Base-by-base conservation (phyloP, 2,888 invertebrate genomes). In the Epistrophe grossulariae region DNA sequence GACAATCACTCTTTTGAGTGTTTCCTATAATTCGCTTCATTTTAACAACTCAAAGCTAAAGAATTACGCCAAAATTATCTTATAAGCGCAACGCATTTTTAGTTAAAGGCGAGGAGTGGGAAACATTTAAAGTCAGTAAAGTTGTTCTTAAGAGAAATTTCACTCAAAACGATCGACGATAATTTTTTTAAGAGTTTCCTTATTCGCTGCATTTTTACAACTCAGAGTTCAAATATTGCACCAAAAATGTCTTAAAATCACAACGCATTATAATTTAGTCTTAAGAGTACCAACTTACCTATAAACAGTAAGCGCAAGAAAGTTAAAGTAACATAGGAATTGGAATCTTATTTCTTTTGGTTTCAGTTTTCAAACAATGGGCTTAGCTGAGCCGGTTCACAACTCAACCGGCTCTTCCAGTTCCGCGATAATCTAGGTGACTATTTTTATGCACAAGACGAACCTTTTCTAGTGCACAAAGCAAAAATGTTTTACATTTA, bases 361-460 rank as follows among this genome's bases (percentile, higher is more conserved):
- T 76, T 68, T 17, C 62, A 15, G 24, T 64, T 55, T 55, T 55
- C 17, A 28, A 45, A 24, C 70, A 66, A 70, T 77, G 64, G 13
- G 6, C 35, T 59, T 17, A 40, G n/a, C 15, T 43, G 15, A 76
- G 76, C 72, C 48, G 71, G 70, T 73, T 66, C 50, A 60, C 66
- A 92, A 92, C 92, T 71, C 66, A 92, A 92, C 92, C 91, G 91
- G 92, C 91, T 91, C 91, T 91, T 91, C 91, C 92, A 92, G 91
- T 92, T 92, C 90, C 90, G 91, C 90, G 92, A 91, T 92, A 91
- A 92, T 92, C 92, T 92, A 91, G 92, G 92, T 92, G 91, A 92
- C 92, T 88, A 85, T 84, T 84, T 84, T 80, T 81, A 62, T 79
- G 76, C 83, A 72, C 50, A 62, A 40, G 59, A 64, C 40, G 52